Base-by-base conservation (phyloP, 2,888 invertebrate genomes). In the Agrochola lota region DNA sequence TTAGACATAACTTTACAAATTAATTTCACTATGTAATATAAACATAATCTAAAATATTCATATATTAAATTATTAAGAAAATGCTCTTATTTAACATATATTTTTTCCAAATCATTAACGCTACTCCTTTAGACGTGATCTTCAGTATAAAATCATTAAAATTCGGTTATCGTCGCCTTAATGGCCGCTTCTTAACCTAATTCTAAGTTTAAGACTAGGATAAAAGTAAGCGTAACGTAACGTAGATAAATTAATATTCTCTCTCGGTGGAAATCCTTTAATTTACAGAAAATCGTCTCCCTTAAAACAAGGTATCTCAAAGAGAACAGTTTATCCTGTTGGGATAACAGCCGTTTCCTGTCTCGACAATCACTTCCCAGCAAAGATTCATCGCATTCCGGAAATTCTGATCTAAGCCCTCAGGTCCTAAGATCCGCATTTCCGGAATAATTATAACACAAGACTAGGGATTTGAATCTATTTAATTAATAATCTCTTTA, bases 351-450 rank as follows among this genome's bases (percentile, higher is more conserved):
- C 57, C n/a, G 59, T 55, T 80, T 80, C 69, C 83, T 83, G 64
- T 77, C 26, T n/a, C 52, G 52, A 64, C 77, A 83, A 83, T 77
- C 43, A 46, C 6, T 60, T 69, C 35, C 59, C 59, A 69, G 46
- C 63, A n/a, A 46, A 80, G 52, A 64, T 60, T 66, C 78, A 69
- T 64, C 59, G 78, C 69, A 77, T 80, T 77, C 78, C 83, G 64
- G 78, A 69, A 83, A 77, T 83, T 77, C 59, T 64, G 77, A 52
- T 40, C 49, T 77, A 35, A 80, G 68, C 63, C 43, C 63, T 68
- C 15, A 62, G 52, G 55, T 23, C 46, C 57, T 57, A 23, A 64
- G 68, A 77, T 52, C 52, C 63, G 35, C 46, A 63, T 49, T 68
- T 79, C 40, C 55, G 30, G 26, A 57, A 30, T 62, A 59, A 49